Percentiles rank a stretch among this genome's conserved stretches.
phyloP scores from a whole-genome alignment of 2,797 vertebrate species.

The Apodemus agrarius region DNA sequence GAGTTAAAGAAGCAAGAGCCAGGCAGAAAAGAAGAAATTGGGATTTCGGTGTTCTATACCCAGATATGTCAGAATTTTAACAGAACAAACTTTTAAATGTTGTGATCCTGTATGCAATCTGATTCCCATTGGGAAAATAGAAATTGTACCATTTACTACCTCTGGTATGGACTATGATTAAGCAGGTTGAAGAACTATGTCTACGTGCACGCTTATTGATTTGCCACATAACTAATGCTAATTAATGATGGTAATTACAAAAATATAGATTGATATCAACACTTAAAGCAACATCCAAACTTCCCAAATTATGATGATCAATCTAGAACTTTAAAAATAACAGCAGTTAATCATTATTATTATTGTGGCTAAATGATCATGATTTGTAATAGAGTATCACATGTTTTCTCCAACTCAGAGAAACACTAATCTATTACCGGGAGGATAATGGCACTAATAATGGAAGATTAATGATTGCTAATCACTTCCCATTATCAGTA shows the following conservation, averaged over 20 bases:
- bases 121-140: slow-evolving; percentile 46
- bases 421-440: slow-evolving; percentile 59
- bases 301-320: slow-evolving; percentile 70
- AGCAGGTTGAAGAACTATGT: slow-evolving; percentile 36
- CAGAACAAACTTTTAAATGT: not conserved
- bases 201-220: slow-evolving; percentile 49
- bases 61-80: not conserved
- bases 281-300: slow-evolving; percentile 64
- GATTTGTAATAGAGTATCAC: slow-evolving; percentile 57
- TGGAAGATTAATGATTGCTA: slow-evolving; percentile 55
- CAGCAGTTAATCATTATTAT: slow-evolving; percentile 68
- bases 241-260: slow-evolving; percentile 71
- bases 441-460: slow-evolving; percentile 66
- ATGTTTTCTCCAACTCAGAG: slow-evolving; percentile 63
- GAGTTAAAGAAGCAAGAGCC: not conserved
- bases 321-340: slow-evolving; percentile 72
- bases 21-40: not conserved
- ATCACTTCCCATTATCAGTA: slow-evolving; percentile 59
- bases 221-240: slow-evolving; percentile 64
- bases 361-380: slow-evolving; percentile 62
- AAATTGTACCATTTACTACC: slow-evolving; percentile 43
- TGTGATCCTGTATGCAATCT: not conserved
- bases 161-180: slow-evolving; percentile 39
- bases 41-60: slow-evolving; percentile 3
- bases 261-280: slow-evolving; percentile 69